Evolutionary conservation across 2,888 invertebrate genomes (phyloP), one percentile per base, ranked within the genome.

Genomic region (Omphaloscelis lunosa): DNA sequence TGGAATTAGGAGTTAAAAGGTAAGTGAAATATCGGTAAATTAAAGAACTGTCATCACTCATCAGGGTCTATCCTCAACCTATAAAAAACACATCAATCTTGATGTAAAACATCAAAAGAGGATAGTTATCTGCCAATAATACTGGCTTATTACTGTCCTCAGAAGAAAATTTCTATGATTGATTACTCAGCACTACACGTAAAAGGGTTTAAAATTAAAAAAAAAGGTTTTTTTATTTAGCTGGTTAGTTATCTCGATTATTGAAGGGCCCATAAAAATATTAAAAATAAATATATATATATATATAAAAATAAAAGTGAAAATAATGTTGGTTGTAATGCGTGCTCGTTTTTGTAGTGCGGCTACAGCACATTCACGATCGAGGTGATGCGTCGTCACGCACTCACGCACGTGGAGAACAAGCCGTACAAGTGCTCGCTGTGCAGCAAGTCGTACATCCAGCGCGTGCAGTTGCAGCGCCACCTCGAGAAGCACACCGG

Each of bases 381-480:
- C 88, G 99, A 99, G 92, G 98, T 99, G 76, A 95, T 98, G 87
- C 98, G 98, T 87, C 97, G 98, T 5, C 98, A 98, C 92, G 97
- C 98, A 89, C 96, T 98, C 85, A 98, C 98, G 0, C 98, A 98
- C 91, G 93, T 94, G 17, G 62, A 82, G 11, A 91, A 95, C 17
- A 96, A 96, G 88, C 96, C 96, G 6, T 94, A 94, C 92, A 95
- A 95, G 89, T 98, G 98, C 91, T 93, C 96, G 63, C 96, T 97
- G 88, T 99, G 99, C 91, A 97, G 97, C 17, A 98, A 98, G 92
- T 97, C 98, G n/a, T 99, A 98, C 93, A 99, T 99, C 77, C 99
- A 98, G 94, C 98, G 98, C 17, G 97, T 98, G 12, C 99, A 99
- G 91, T 95, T 99, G 56, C 97, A 98, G 84, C 98, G 98, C 11